phyloP scores from a whole-genome alignment of 2,113 vertebrate genomes.

The Bombycilla garrulus region DNA sequence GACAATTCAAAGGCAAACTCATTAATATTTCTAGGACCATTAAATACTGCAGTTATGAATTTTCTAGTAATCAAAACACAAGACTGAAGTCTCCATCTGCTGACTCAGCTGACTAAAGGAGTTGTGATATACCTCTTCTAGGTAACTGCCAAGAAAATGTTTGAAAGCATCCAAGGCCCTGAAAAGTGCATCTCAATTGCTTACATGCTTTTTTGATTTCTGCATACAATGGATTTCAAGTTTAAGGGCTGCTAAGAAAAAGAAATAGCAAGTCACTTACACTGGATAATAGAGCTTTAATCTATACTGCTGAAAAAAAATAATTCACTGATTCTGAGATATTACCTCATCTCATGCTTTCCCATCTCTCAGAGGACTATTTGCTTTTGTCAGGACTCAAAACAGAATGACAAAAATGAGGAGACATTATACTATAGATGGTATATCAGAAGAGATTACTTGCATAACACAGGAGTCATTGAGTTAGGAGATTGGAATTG shows the following conservation, averaged over 20 bases:
- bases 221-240: not conserved
- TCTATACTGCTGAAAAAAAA: not conserved
- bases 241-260: conserved; percentile 9
- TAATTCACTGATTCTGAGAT: not conserved
- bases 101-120: not conserved
- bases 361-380: not conserved
- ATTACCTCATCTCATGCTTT: not conserved
- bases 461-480: not conserved
- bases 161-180: not conserved
- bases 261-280: not conserved
- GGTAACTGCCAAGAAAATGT: not conserved
- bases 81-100: not conserved
- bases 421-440: not conserved
- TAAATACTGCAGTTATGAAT: not conserved
- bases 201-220: not conserved
- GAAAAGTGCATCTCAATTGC: not conserved
- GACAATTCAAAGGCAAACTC: not conserved
- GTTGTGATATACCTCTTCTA: not conserved
- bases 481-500: not conserved
- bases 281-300: not conserved
- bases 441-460: not conserved
- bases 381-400: conserved; percentile 7
- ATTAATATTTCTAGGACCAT: not conserved
- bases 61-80: not conserved
- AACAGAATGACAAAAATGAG: not conserved